Evolutionary conservation across 2,113 vertebrate genomes (phyloP).

Genomic region (Ranitomeya variabilis): DNA sequence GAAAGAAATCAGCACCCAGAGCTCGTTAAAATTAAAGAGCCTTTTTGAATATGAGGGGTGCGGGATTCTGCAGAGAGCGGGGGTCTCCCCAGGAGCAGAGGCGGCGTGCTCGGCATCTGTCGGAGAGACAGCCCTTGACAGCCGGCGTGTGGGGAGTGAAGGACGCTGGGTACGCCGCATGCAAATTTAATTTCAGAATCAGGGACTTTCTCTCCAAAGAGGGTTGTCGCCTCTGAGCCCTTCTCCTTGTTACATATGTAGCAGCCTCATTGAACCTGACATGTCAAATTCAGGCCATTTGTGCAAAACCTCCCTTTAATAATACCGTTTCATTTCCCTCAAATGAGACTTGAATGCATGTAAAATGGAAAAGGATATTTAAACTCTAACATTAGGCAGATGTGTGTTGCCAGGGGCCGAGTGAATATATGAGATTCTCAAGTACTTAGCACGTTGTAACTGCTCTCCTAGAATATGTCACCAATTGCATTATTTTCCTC

Average conservation of each 20-base stretch:
- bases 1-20: not conserved
- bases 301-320: slow-evolving; percentile 96
- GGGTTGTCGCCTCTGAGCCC: slow-evolving; percentile 69
- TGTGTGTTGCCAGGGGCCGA: slow-evolving; percentile 74
- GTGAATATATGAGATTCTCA: slow-evolving; percentile 81
- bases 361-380: slow-evolving; percentile 85
- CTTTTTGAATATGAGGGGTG: not conserved
- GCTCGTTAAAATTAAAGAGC: not conserved
- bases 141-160: not conserved
- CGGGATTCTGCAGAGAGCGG: not conserved
- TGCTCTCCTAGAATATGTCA: slow-evolving; percentile 69
- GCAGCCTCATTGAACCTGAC: slow-evolving; percentile 94
- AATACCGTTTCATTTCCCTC: slow-evolving; percentile 85
- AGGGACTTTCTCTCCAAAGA: slow-evolving; percentile 72
- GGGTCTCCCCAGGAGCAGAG: no score
- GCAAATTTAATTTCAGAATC: slow-evolving; percentile 77
- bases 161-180: slow-evolving; percentile 63
- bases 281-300: slow-evolving; percentile 96
- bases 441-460: slow-evolving; percentile 73
- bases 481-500: slow-evolving; percentile 57
- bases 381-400: slow-evolving; percentile 85
- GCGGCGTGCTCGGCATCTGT: not conserved
- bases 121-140: not conserved
- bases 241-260: slow-evolving; percentile 78
- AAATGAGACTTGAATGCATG: slow-evolving; percentile 89